Evolutionary conservation across 2,113 vertebrate species (phyloP).

Genomic region (Hemicordylus capensis): DNA sequence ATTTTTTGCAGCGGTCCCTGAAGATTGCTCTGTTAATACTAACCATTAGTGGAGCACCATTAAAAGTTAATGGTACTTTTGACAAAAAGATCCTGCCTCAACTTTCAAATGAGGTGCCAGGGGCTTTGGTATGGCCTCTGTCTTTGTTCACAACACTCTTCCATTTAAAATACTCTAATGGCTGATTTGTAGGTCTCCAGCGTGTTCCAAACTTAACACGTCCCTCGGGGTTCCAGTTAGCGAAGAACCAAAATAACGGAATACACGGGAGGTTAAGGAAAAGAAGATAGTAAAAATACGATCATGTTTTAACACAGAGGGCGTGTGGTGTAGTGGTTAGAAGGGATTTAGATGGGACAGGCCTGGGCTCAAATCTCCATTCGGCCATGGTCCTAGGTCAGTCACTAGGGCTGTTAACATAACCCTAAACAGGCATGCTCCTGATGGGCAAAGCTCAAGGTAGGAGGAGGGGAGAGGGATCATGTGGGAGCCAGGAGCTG

Average conservation of each 20-base stretch:
- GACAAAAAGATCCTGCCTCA: background rate
- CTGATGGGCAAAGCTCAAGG: too few relatives aligned
- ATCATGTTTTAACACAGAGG: too few relatives aligned
- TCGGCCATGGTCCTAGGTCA: too few relatives aligned
- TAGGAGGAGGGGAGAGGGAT: too few relatives aligned
- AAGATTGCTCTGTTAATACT: background rate
- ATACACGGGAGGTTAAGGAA: background rate
- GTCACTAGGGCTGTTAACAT: too few relatives aligned
- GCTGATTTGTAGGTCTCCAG: conserved; percentile 3
- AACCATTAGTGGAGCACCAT: background rate
- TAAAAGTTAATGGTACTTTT: background rate
- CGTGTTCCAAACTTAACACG: background rate
- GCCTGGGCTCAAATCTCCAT: too few relatives aligned
- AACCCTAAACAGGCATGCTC: too few relatives aligned
- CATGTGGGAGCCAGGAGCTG: too few relatives aligned
- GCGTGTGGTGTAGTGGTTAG: too few relatives aligned
- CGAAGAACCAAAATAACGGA: background rate
- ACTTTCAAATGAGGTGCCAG: background rate
- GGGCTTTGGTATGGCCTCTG: background rate
- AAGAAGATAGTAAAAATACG: background rate
- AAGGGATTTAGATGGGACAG: too few relatives aligned
- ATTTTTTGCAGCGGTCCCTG: background rate
- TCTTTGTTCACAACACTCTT: background rate
- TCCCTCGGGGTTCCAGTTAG: background rate
- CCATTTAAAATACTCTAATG: background rate